These are phyloP conservation scores for Meloidogyne chitwoodi DNA, from an alignment of 1,140 invertebrate genomes.

Conservation along the genomic window DNA sequence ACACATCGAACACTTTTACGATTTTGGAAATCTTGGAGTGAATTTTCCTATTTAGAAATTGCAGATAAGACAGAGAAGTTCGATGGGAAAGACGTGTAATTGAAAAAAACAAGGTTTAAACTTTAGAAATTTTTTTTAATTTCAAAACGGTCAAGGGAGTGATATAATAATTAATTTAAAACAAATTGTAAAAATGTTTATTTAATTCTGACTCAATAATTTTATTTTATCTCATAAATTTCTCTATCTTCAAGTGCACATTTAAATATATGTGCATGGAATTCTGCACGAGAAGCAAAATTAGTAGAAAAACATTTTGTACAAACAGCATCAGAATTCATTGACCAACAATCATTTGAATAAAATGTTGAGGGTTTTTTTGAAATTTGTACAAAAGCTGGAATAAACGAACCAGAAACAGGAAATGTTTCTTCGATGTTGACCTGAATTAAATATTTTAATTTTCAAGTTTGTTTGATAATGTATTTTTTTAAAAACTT, in stretches of 20 bases:
- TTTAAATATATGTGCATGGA: slow-evolving; percentile 28
- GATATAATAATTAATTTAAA: not conserved
- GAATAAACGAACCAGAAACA: not conserved
- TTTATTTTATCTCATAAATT: not conserved
- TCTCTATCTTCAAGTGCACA: slow-evolving; percentile 16
- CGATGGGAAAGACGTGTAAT: too few species aligned
- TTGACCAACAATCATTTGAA: not conserved
- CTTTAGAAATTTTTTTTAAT: too few species aligned
- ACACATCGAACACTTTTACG: too few species aligned
- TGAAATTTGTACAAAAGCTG: not conserved
- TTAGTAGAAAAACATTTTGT: slow-evolving; percentile 16
- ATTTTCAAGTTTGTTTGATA: too few species aligned
- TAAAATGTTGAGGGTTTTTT: not conserved
- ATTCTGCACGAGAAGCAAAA: slow-evolving; percentile 13
- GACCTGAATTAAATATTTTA: not conserved
- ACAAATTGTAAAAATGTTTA: too few species aligned
- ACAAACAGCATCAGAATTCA: not conserved
- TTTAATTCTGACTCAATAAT: too few species aligned
- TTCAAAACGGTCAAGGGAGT: too few species aligned
- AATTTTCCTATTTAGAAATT: too few species aligned
- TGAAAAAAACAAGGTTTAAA: too few species aligned
- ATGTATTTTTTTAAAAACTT: too few species aligned
- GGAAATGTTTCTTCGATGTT: not conserved
- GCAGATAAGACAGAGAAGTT: too few species aligned
- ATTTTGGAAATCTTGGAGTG: too few species aligned